Base-by-base conservation (phyloP, 2,113 vertebrate species). In the Eclectus roratus region DNA sequence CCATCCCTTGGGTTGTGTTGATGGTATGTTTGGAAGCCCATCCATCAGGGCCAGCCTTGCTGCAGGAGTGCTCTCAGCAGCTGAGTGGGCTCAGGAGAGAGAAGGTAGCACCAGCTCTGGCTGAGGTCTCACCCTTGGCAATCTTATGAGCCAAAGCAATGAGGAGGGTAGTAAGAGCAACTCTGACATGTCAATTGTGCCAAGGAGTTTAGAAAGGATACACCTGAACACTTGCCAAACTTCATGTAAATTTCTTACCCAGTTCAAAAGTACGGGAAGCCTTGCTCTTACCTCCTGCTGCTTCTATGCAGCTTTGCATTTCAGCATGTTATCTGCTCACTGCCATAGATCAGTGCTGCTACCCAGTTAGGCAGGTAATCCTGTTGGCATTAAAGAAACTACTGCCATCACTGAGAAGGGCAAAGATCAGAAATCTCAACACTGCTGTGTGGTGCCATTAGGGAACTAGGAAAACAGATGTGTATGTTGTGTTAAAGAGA, bases 1-100 rank as follows among this genome's bases (percentile, higher is more conserved):
- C 33, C 49, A 19, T 65, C 37, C 27, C 27, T n/a, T 0, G 0
- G 18, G 49, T 23, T 11, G 49, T 10, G 1, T 6, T 24, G n/a
- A 43, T 14, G 29, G 24, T 31, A 16, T 3, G 1, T 55, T 46
- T 53, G 29, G 64, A 41, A 85, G 23, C n/a, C 28, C 3, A n/a
- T 37, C 76, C n/a, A 8, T 17, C 65, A 11, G 63, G 55, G 35
- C 27, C 52, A 80, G 72, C 50, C 80, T 35, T n/a, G 28, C 60
- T 46, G 44, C 76, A 44, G 64, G 35, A 80, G 33, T 7, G 6
- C 43, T 25, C 43, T 37, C 28, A 23, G 74, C 41, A 73, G 14
- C 41, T 0, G 0, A 2, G 17, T 9, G 18, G 56, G 24, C 35
- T 56, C 7, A 4, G 73, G 60, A 65, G 46, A 70, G n/a, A 41